Base-by-base conservation (phyloP, 2,113 vertebrate genomes). In the Scolopax mira region DNA sequence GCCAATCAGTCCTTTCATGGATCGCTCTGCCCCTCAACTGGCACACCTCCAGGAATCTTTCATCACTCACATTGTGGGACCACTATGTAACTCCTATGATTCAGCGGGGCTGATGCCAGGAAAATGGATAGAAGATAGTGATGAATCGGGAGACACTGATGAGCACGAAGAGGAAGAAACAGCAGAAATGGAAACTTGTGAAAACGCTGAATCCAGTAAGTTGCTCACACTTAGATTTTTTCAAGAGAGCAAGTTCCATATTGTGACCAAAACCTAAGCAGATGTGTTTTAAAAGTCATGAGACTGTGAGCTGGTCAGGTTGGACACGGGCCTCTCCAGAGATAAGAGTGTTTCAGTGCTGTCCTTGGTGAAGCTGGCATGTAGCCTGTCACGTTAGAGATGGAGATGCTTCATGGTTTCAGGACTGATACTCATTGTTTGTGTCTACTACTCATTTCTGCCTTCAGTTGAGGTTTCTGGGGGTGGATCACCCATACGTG, bases 21-120 rank as follows among this genome's bases (percentile, higher is more conserved):
- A 99, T 96, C 98, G 99, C 67, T 98, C 99, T 18, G 99, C 99
- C 8, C 99, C 99, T 2, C 99, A 99, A 97, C 88, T 99, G 96
- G 99, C 99, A 81, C 99, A 99, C 79, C 98, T 99, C 48, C 99
- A 99, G 97, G 99, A 99, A 85, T 99, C 99, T 19, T 99, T 99
- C 97, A 99, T 99, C 96, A 99, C 99, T 17, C 99, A 99, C 97
- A 99, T 99, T 10, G 99, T 99, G 95, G 99, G 99, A 11, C 99
- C 99, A 5, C 98, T 99, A 4, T 99, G 99, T 89, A 98, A 99
- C 96, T 99, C 99, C 37, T 99, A 99, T 17, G 98, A 99, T 96
- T 99, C 99, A 3, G 99, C 99, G 0, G 97, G 98, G 58, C 98
- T 99, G 57, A 99, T 99, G 97, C 99, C 99, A 9, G 99, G 99